Percentiles rank a stretch among this genome's conserved stretches.
Evolutionary conservation across 1,140 invertebrate genomes (phyloP).

Genomic region (Trypoxylus dichotomus): DNA sequence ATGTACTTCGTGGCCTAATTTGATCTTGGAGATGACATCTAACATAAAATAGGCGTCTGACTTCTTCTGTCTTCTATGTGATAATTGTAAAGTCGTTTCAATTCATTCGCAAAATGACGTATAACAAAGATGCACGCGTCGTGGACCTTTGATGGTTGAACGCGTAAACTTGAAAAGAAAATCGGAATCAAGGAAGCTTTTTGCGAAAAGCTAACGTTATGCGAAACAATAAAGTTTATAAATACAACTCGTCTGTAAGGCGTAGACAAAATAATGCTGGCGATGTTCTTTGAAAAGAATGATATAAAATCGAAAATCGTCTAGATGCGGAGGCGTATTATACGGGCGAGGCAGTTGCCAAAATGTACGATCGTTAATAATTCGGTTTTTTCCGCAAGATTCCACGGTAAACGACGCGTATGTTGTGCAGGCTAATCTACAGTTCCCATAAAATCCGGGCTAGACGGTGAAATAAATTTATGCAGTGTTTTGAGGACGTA

Average conservation of each 20-base stretch:
- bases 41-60: too few relatives aligned
- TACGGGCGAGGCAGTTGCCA: background rate
- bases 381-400: background rate
- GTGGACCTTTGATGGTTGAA: too few relatives aligned
- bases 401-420: background rate
- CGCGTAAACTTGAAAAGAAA: too few relatives aligned
- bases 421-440: background rate
- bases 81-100: too few relatives aligned
- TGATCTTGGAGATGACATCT: too few relatives aligned
- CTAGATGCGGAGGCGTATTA: background rate
- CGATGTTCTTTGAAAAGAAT: background rate
- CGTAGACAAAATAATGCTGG: background rate
- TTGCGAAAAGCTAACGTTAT: too few relatives aligned
- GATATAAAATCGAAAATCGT: constrained; percentile 3
- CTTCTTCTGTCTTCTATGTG: too few relatives aligned
- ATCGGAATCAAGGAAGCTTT: too few relatives aligned
- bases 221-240: background rate
- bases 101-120: too few relatives aligned
- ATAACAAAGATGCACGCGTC: too few relatives aligned
- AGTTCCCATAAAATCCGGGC: background rate
- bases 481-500: background rate
- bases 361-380: background rate
- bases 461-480: background rate
- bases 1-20: too few relatives aligned
- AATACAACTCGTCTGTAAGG: background rate